These are phyloP conservation scores for Leptopilina myrica DNA, from an alignment of 2,888 invertebrate species.

Conservation along the genomic window DNA sequence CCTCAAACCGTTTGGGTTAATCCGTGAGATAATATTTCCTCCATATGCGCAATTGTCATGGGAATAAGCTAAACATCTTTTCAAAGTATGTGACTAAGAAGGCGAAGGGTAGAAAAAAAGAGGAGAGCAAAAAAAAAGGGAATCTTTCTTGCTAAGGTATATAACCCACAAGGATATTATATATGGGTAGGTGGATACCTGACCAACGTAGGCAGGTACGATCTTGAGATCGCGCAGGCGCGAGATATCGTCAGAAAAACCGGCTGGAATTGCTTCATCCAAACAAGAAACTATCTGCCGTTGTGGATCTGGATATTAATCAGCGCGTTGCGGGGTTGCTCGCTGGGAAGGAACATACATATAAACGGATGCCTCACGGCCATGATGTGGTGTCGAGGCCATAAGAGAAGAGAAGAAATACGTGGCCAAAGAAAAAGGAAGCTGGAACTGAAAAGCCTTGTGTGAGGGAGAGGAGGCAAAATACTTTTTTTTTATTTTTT, in stretches of 20 bases:
- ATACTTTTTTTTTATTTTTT: too few species aligned
- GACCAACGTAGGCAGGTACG: conserved; percentile 39
- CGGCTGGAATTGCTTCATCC: conserved; percentile 73
- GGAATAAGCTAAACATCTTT: too few species aligned
- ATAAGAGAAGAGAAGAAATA: conserved; percentile 37
- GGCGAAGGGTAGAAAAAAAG: too few species aligned
- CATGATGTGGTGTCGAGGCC: conserved; percentile 54
- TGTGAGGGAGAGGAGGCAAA: not conserved
- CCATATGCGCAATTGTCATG: too few species aligned
- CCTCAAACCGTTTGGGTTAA: too few species aligned
- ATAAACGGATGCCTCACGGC: conserved; percentile 55
- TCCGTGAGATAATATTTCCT: too few species aligned
- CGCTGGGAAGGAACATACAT: conserved; percentile 31
- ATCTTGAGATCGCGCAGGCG: conserved; percentile 47
- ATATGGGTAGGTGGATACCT: conserved; percentile 37
- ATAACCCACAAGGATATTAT: not conserved
- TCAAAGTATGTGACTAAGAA: too few species aligned
- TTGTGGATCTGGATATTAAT: conserved; percentile 72
- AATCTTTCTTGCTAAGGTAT: not conserved
- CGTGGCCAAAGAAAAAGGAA: conserved; percentile 43
- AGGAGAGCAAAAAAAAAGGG: not conserved
- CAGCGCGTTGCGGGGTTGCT: conserved; percentile 60
- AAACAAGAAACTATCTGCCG: conserved; percentile 69
- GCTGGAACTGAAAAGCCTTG: not conserved
- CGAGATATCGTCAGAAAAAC: conserved; percentile 70